Conservation (phyloP, 2,113 vertebrate genomes). For the Erpornis zantholeuca region DNA sequence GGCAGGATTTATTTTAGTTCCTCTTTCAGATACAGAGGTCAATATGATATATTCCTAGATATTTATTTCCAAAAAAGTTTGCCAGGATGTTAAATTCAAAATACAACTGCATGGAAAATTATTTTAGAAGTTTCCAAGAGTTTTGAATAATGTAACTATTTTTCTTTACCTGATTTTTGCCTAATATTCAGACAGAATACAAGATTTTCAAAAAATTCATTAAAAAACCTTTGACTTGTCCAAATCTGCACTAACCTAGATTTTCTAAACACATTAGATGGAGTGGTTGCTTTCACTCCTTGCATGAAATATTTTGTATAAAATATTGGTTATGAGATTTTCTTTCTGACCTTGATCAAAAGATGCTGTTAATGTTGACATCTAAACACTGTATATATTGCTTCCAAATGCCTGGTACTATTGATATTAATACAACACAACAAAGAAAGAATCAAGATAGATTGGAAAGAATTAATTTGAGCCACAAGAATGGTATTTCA, state of each 20-base stretch:
- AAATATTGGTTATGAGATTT: background rate
- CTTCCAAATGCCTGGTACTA: background rate
- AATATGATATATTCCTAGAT: background rate
- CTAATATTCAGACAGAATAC: background rate
- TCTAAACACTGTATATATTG: background rate
- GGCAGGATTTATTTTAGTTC: background rate
- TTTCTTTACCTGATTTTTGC: background rate
- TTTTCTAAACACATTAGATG: background rate
- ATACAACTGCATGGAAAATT: rapidly evolving
- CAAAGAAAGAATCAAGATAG: background rate
- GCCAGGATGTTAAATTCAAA: background rate
- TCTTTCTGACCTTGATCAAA: background rate
- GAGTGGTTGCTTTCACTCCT: background rate
- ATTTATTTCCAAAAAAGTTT: background rate
- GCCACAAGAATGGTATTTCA: background rate
- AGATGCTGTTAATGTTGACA: background rate
- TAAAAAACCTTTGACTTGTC: background rate
- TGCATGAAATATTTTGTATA: background rate
- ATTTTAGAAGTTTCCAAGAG: background rate
- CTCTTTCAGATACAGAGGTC: background rate
- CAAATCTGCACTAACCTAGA: background rate
- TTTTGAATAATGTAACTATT: background rate
- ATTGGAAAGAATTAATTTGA: background rate
- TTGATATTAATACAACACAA: background rate
- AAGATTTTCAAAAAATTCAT: background rate